These are phyloP conservation scores for Halcyon malimbica DNA, from an alignment of 2,113 vertebrate species.

Conservation along the genomic window DNA sequence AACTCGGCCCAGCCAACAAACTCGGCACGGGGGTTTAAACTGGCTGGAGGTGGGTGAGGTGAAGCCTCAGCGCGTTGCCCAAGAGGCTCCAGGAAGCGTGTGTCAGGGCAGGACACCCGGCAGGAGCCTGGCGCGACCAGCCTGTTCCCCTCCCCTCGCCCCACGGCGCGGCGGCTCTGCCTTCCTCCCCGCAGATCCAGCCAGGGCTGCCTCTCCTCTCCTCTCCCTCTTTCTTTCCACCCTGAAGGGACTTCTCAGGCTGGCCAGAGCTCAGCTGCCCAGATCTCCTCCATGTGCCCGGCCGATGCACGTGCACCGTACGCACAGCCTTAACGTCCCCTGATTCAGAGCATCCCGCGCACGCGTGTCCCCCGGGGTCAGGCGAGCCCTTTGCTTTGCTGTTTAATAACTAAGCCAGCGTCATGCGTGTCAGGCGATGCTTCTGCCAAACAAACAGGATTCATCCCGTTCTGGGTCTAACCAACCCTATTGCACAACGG, in stretches of 20 bases:
- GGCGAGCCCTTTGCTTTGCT: background rate
- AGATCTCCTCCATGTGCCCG: fast-evolving
- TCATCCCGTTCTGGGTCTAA: background rate
- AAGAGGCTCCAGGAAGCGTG: background rate
- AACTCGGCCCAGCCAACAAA: background rate
- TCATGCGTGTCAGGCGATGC: fast-evolving
- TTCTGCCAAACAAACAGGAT: background rate
- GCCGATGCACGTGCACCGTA: too few species aligned
- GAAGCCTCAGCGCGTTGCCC: background rate
- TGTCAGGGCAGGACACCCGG: background rate
- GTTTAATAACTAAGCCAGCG: background rate
- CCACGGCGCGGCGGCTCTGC: fast-evolving
- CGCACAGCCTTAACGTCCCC: fast-evolving
- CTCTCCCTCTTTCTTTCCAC: background rate
- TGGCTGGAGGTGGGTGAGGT: background rate
- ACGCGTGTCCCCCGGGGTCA: background rate
- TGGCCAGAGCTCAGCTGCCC: background rate
- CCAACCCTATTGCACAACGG: fast-evolving
- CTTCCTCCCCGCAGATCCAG: background rate
- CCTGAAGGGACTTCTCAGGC: background rate
- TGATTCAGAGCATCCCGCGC: background rate
- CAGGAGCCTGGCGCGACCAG: background rate
- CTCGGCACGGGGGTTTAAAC: background rate
- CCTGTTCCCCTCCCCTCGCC: background rate
- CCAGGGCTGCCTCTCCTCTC: background rate